Conservation (phyloP, 2,797 vertebrate species). For the Paramormyrops hopkinsi region DNA sequence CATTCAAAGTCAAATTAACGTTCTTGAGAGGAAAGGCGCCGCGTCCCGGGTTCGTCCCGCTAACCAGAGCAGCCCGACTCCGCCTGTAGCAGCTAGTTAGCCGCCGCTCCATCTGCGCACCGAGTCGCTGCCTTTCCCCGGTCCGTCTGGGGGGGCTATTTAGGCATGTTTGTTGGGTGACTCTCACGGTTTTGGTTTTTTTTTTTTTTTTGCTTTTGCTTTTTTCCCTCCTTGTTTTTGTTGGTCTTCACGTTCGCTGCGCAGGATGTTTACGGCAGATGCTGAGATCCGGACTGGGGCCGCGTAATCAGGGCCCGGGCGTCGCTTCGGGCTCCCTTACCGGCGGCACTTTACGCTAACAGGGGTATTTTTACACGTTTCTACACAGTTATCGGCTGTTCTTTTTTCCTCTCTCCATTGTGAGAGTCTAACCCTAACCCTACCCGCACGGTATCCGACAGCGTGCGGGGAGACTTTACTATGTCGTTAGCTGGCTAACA, state of each 20-base stretch:
- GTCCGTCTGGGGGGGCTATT: neutral
- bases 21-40: neutral
- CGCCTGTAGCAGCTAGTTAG: neutral
- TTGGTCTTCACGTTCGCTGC: neutral
- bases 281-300: neutral
- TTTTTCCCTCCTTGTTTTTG: neutral
- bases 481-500: neutral
- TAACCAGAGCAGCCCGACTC: neutral
- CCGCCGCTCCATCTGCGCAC: neutral
- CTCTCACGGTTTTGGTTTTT: neutral
- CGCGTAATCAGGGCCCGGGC: neutral
- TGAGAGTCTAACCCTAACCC: neutral
- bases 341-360: neutral
- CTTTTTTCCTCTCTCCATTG: neutral
- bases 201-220: constrained; percentile 1
- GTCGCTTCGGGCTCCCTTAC: neutral
- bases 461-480: neutral
- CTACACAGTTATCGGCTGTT: neutral
- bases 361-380: neutral
- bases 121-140: neutral
- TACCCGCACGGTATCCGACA: neutral
- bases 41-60: neutral
- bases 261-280: neutral
- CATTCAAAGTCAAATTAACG: constrained; percentile 8
- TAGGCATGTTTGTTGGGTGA: neutral